Base-by-base conservation (phyloP, 1,140 invertebrate genomes). In the Bicyclus anynana region DNA sequence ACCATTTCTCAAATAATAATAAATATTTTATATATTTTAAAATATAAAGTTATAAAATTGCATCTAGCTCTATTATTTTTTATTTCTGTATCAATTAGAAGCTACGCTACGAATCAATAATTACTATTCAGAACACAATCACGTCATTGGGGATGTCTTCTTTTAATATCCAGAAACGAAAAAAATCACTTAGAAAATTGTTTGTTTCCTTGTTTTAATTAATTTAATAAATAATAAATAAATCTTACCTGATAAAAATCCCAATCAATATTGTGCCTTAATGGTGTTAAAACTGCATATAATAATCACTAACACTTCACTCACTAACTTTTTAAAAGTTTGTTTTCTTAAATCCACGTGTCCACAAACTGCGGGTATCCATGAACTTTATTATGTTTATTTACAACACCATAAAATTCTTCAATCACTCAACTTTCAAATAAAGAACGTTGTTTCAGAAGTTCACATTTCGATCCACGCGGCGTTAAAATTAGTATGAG, bases 401-500 rank as follows among this genome's bases (percentile, higher is more conserved):
- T 47, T 18, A 27, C n/a, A 27, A 27, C 44, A 44, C 26, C 9
- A 20, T 29, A 50, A 53, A 53, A 59, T 40, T 40, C 27, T 17
- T 18, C 35, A 0, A 57, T 54, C 52, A 60, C 58, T 54, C 16
- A 50, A 53, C 23, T 57, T 55, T 27, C 1, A 26, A 46, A 37
- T 51, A 33, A 61, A 27, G 20, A 42, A 27, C 44, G 49, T 33
- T 37, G 46, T 59, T 44, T 55, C 16, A 52, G 51, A 50, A 55
- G 59, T 61, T 59, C 50, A 67, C 59, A 67, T 66, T 50, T 65
- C 61, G 60, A 44, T 65, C 48, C 58, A 68, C 62, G 58, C 49
- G 17, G 44, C 49, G 49, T 46, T 37, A 16, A 40, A 46, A 44
- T 29, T 29, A 29, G 6, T 18, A 46, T 5, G 5, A 12, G 17